Percentiles rank a stretch among this genome's conserved stretches.
Conservation (phyloP, 2,113 vertebrate species). For the Antechinus flavipes region DNA sequence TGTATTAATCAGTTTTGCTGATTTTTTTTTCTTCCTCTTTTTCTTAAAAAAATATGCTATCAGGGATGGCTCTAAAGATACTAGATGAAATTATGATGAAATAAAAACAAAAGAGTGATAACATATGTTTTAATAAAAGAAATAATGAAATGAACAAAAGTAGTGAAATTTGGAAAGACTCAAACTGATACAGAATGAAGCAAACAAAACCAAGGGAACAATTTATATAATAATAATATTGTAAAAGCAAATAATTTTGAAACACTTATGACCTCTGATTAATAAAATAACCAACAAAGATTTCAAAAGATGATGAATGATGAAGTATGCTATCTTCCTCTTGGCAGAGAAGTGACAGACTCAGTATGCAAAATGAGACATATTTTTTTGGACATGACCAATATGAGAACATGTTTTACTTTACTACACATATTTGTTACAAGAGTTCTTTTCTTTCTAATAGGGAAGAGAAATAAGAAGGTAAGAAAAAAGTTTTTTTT, state of each 20-base stretch:
- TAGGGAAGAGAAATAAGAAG: neutral
- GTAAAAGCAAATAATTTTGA: neutral
- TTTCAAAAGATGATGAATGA: neutral
- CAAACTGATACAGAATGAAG: neutral
- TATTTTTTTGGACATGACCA: constrained; percentile 5
- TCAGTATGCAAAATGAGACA: neutral
- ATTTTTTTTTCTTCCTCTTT: neutral
- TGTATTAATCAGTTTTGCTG: neutral
- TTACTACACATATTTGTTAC: neutral
- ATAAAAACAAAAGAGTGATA: neutral
- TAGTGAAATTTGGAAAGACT: neutral
- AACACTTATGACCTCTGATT: neutral
- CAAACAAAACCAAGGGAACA: neutral
- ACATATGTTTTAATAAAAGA: neutral
- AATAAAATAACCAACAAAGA: neutral
- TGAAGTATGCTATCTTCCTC: neutral
- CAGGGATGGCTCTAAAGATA: neutral
- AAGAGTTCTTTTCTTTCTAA: neutral
- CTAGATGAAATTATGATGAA: neutral
- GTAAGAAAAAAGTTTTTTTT: neutral
- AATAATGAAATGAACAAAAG: neutral
- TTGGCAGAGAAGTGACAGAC: neutral
- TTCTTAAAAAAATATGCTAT: neutral
- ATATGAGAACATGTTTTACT: neutral
- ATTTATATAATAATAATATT: neutral